Evolutionary conservation across 2,113 vertebrate species (phyloP), one percentile per base, ranked within the genome.

Genomic region (Tinamus guttatus): DNA sequence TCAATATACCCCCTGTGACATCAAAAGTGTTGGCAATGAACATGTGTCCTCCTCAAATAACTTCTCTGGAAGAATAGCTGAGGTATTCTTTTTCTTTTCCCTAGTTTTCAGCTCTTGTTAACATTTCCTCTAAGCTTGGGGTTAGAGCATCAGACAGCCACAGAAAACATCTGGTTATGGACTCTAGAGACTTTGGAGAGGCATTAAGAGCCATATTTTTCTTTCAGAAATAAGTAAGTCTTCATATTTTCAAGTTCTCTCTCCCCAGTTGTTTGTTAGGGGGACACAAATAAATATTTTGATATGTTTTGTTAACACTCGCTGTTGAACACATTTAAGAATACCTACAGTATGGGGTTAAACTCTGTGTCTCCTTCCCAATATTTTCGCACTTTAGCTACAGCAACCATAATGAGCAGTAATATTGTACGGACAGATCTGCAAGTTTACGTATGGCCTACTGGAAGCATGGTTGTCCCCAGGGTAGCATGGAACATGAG

Each of bases 211-310:
- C 19, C 4, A 27, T 34, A 28, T n/a, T 87, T 2, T 51, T 36
- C 30, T 15, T 25, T 65, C 52, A 0, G 1, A 22, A 5, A 20
- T 8, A 54, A 60, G 4, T 8, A 54, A 60, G 4, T 16, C 6
- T 58, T 84, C n/a, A 5, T 10, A 41, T 60, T 80, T 64, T 27
- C 64, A 13, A 34, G 30, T 8, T 43, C 68, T 73, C 14, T 90
- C 17, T 80, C 25, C 52, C 1, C 2, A 47, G 21, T 69, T 5
- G 0, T 83, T 47, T 58, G 5, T 2, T 43, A 47, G 9, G 38
- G 22, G 9, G 17, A 52, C 0, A 3, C 4, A 56, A 67, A 60
- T 11, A 74, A 40, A 47, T 58, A 62, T 62, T 90, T 80, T 77
- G 40, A 63, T 63, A 27, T 6, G 6, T 36, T 36, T 79, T 69